Percentiles rank a stretch among this genome's conserved stretches.
phyloP scores from a whole-genome alignment of 2,113 vertebrate genomes.

The Eonycteris spelaea region DNA sequence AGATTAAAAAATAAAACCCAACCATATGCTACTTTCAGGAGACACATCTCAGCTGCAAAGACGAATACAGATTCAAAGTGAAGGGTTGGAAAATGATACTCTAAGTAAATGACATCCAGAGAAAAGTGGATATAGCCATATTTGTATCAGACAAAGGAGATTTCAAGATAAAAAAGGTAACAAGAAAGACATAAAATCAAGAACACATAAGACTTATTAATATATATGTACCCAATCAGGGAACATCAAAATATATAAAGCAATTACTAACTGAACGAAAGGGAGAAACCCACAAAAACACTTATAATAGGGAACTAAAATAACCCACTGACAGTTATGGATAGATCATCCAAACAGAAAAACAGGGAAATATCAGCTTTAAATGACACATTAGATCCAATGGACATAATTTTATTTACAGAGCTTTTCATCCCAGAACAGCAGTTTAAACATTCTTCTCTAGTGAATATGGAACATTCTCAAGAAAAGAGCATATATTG shows the following conservation, averaged over 20 bases:
- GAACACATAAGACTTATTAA: background rate
- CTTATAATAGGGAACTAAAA: background rate
- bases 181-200: background rate
- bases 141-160: background rate
- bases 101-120: background rate
- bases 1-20: background rate
- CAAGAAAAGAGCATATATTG: background rate
- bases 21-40: background rate
- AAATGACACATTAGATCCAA: background rate
- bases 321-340: background rate
- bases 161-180: background rate
- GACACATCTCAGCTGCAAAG: background rate
- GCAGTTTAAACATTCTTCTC: background rate
- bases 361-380: background rate
- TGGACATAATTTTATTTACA: background rate
- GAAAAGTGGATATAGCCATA: background rate
- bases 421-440: background rate
- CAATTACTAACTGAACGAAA: background rate
- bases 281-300: background rate
- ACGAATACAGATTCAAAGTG: background rate
- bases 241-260: background rate
- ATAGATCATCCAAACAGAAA: background rate
- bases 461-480: background rate
- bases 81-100: background rate
- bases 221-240: background rate